A percentile compares a stretch with the other conserved stretches of the same genome.
Conservation (phyloP, 2,888 invertebrate species). For the Apodemia mormo region DNA sequence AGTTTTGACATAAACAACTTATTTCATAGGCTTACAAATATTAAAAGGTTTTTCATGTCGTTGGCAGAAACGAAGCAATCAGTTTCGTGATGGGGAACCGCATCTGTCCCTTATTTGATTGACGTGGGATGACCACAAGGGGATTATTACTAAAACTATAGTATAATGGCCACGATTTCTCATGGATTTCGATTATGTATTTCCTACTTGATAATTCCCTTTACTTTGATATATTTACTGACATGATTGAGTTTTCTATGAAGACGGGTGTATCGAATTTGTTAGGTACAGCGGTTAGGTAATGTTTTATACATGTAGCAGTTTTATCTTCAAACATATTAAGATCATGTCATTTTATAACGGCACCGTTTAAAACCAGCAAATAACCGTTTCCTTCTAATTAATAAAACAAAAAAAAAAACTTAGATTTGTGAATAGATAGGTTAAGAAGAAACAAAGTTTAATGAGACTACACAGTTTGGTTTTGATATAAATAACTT, state of each 20-base stretch:
- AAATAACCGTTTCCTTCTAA: too few relatives aligned
- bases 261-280: neutral
- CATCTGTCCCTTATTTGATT: slow-evolving; percentile 24
- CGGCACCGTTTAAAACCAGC: too few relatives aligned
- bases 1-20: slow-evolving; percentile 9
- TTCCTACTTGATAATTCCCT: slow-evolving; percentile 16
- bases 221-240: neutral
- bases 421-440: too few relatives aligned
- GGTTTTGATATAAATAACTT: slow-evolving; percentile 6
- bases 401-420: too few relatives aligned
- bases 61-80: slow-evolving; percentile 20
- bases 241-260: neutral
- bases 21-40: slow-evolving; percentile 11
- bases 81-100: slow-evolving; percentile 19
- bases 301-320: neutral
- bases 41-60: slow-evolving; percentile 21
- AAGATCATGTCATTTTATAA: neutral
- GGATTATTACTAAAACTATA: slow-evolving; percentile 25
- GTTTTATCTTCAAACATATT: neutral
- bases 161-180: slow-evolving; percentile 19
- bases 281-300: neutral
- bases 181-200: slow-evolving; percentile 19
- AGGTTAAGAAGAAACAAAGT: neutral
- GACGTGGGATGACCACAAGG: slow-evolving; percentile 25
- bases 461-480: slow-evolving; percentile 1